These are phyloP conservation scores for Dolichotis patagonum DNA, from an alignment of 2,113 vertebrate species.

Conservation along the genomic window DNA sequence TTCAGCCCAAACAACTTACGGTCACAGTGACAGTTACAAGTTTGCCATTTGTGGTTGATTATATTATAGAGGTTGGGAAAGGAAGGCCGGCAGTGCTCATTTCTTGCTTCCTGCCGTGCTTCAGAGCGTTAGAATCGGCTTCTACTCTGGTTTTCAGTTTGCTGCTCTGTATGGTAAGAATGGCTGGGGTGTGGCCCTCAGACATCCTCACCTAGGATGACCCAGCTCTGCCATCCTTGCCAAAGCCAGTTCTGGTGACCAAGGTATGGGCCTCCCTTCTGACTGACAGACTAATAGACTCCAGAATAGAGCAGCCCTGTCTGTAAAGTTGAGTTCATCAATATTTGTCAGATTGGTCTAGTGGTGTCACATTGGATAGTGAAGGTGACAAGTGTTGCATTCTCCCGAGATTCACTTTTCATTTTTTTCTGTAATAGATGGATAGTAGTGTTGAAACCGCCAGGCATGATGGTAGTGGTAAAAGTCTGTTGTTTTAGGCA, in stretches of 20 bases:
- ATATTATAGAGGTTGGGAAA: background rate
- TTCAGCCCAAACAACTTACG: constrained; percentile 42
- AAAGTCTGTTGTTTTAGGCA: background rate
- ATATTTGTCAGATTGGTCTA: background rate
- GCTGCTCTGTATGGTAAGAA: background rate
- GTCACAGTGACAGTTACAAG: background rate
- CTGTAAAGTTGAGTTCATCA: background rate
- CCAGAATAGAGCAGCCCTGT: background rate
- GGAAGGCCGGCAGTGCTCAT: background rate
- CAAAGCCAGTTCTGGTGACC: background rate
- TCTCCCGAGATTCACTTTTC: background rate
- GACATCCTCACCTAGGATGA: accelerated
- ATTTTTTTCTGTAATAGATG: background rate
- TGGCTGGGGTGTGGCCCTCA: constrained; percentile 19
- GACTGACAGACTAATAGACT: background rate
- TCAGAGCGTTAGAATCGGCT: background rate
- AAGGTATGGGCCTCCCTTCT: background rate
- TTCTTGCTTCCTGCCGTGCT: constrained; percentile 66
- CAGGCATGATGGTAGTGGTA: background rate
- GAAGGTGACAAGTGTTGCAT: background rate
- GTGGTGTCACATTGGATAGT: background rate
- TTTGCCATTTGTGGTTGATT: constrained; percentile 50
- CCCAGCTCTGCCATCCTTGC: background rate
- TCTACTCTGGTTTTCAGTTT: background rate
- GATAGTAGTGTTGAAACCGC: background rate